phyloP scores from a whole-genome alignment of 2,797 vertebrate genomes.

The Acanthornis magna region DNA sequence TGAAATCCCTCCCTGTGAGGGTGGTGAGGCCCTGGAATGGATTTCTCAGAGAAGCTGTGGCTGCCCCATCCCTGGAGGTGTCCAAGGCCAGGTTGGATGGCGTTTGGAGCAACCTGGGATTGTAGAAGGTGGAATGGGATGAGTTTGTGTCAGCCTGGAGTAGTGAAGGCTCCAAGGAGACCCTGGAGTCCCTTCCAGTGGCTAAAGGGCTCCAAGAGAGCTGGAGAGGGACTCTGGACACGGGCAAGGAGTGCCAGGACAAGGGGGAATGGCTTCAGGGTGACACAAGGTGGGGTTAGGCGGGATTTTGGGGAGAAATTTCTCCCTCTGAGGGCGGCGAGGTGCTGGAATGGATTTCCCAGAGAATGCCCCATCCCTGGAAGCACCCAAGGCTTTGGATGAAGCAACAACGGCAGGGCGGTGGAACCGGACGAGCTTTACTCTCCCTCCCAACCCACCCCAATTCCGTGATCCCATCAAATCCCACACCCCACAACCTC shows the following conservation, averaged over 20 bases:
- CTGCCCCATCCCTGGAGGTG: background rate
- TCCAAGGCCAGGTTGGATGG: fast-evolving
- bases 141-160: too few relatives aligned
- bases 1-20: background rate
- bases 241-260: too few relatives aligned
- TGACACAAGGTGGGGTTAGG: background rate
- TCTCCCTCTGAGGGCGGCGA: background rate
- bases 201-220: background rate
- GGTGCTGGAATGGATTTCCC: background rate
- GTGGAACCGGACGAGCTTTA: fast-evolving
- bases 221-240: background rate
- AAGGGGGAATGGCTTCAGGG: background rate
- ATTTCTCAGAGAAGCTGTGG: background rate
- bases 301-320: background rate
- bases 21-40: background rate
- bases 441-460: background rate
- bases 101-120: background rate
- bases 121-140: background rate
- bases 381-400: background rate
- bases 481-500: too few relatives aligned
- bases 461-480: fast-evolving
- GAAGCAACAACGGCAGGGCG: too few relatives aligned
- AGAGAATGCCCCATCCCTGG: background rate
- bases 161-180: background rate
- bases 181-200: background rate